Conservation (phyloP, 2,888 invertebrate species). For the Tetragonula carbonaria region DNA sequence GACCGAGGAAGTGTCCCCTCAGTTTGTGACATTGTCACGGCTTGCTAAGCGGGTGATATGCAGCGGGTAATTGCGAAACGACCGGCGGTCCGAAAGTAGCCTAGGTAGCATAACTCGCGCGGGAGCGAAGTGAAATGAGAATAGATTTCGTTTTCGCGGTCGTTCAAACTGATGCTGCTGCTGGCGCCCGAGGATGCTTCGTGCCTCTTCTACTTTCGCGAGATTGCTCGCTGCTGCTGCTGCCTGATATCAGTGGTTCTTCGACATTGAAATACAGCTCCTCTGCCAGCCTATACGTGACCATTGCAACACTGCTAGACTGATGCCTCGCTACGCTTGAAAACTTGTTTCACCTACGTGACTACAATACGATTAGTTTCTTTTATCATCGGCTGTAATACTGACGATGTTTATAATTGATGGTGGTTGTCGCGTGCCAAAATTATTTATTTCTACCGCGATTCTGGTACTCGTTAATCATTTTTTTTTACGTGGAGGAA, state of each 20-base stretch:
- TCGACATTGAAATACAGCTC: background rate
- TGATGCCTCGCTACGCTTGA: background rate
- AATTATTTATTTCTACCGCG: no score
- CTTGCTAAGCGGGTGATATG: background rate
- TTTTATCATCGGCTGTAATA: no score
- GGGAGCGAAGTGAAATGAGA: constrained; percentile 46
- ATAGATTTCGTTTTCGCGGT: constrained; percentile 55
- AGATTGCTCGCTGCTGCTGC: background rate
- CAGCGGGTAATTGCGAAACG: constrained; percentile 11
- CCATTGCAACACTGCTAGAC: background rate
- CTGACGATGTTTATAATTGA: no score
- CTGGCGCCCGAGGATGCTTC: background rate
- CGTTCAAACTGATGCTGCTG: background rate
- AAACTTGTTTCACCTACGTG: background rate
- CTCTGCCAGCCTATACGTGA: no score
- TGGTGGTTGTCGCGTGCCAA: no score
- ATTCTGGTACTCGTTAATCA: no score
- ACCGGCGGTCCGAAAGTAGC: constrained; percentile 16
- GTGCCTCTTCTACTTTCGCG: background rate
- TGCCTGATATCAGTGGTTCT: constrained; percentile 13
- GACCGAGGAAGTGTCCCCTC: background rate
- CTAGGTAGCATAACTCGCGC: background rate
- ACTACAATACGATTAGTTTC: no score
- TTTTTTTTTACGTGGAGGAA: no score
- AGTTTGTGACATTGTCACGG: background rate